Conservation (phyloP, 2,888 invertebrate genomes). For the Gryllus longicercus region DNA sequence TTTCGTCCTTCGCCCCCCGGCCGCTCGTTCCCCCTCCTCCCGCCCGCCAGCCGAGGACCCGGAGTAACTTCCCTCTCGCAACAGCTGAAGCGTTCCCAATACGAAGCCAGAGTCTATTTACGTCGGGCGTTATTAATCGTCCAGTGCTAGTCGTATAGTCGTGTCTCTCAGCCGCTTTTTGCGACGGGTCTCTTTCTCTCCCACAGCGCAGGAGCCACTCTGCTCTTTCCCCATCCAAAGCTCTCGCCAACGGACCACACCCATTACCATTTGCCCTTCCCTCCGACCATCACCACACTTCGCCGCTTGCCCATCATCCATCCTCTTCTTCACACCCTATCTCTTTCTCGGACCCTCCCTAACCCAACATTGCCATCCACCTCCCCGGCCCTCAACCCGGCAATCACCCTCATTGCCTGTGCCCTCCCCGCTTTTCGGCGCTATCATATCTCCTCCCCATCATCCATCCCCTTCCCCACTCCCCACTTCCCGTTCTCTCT, state of each 20-base stretch:
- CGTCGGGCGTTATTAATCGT: slow-evolving; percentile 17
- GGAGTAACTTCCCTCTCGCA: background rate
- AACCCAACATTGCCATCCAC: background rate
- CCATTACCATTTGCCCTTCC: background rate
- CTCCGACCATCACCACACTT: background rate
- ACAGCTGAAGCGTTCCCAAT: slow-evolving; percentile 5
- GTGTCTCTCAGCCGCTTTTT: background rate
- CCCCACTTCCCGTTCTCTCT: background rate
- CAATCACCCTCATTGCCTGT: background rate
- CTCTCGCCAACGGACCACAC: background rate
- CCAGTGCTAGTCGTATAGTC: background rate
- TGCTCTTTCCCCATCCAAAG: background rate
- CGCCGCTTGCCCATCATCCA: too few relatives aligned
- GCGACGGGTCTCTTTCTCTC: background rate
- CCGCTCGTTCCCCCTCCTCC: too few relatives aligned
- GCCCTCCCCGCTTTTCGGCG: background rate
- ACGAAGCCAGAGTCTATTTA: background rate
- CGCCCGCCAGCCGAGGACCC: too few relatives aligned
- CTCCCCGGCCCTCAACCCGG: background rate
- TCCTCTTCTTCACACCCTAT: background rate
- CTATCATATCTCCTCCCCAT: background rate
- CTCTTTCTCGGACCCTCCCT: background rate
- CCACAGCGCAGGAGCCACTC: background rate
- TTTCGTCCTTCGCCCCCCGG: too few relatives aligned
- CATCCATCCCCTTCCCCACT: background rate